A percentile compares a stretch with the other conserved stretches of the same genome.
phyloP scores from a whole-genome alignment of 1,140 invertebrate species.

The Anastatus disparis region DNA sequence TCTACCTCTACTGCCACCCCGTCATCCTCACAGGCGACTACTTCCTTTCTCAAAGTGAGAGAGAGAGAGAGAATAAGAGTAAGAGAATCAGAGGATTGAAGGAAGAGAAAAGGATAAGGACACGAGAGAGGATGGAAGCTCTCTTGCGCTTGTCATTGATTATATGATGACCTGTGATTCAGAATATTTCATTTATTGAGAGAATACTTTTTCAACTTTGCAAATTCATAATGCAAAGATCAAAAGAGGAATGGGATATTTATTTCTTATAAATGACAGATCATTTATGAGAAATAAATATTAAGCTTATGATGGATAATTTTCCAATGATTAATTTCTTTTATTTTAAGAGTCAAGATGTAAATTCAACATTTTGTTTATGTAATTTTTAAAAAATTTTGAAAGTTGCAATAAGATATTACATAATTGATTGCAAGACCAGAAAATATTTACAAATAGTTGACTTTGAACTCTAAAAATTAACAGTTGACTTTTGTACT shows the following conservation, averaged over 20 bases:
- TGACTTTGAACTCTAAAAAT: not conserved
- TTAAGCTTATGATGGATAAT: no score
- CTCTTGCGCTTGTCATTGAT: no score
- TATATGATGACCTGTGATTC: conserved; percentile 20
- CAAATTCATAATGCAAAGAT: not conserved
- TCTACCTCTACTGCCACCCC: conserved; percentile 42
- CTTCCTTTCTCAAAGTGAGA: conserved; percentile 35
- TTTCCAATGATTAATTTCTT: no score
- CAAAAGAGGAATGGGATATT: not conserved
- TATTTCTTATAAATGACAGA: not conserved
- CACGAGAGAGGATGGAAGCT: not conserved
- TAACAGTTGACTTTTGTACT: no score
- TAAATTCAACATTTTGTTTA: no score
- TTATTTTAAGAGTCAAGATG: no score
- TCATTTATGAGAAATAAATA: no score
- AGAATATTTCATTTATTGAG: conserved; percentile 20
- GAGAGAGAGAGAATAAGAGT: conserved; percentile 32
- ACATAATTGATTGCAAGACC: not conserved
- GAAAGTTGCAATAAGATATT: not conserved
- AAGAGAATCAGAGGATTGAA: not conserved
- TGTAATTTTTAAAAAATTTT: no score
- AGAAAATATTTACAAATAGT: not conserved
- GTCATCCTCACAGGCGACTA: conserved; percentile 37
- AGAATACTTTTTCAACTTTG: not conserved
- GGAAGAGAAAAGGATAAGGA: not conserved